Conservation (phyloP, 2,113 vertebrate genomes). For the Laticauda laticaudata region DNA sequence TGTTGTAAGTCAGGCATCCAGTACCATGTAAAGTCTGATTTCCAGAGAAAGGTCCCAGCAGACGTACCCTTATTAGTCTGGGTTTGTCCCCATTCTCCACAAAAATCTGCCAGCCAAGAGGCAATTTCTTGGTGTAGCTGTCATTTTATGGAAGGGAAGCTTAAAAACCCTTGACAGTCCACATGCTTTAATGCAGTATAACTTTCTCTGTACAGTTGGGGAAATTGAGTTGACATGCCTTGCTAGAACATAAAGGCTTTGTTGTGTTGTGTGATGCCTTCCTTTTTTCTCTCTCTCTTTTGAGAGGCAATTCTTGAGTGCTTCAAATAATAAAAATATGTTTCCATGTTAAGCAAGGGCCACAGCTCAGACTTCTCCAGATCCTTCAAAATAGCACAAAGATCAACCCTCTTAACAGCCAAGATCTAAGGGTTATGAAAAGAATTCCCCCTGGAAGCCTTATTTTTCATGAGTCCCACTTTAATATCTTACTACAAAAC, state of each 20-base stretch:
- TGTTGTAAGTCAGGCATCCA: not conserved
- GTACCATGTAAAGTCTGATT: not conserved
- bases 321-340: not conserved
- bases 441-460: not conserved
- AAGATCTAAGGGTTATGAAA: not conserved
- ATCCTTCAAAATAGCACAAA: not conserved
- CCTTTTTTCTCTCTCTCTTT: not conserved
- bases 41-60: not conserved
- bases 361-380: not conserved
- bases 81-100: not conserved
- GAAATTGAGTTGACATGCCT: not conserved
- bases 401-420: not conserved
- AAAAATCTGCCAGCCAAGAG: not conserved
- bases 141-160: not conserved
- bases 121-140: not conserved
- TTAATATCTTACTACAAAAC: not conserved
- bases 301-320: not conserved
- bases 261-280: not conserved
- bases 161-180: slow-evolving; percentile 3
- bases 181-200: not conserved
- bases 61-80: not conserved
- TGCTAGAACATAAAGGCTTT: not conserved
- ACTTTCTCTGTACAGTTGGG: not conserved
- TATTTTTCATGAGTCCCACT: not conserved
- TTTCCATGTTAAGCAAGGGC: not conserved